A percentile compares a stretch with the other conserved stretches of the same genome.
phyloP scores from a whole-genome alignment of 2,888 invertebrate species.

The Anaspis maculata region DNA sequence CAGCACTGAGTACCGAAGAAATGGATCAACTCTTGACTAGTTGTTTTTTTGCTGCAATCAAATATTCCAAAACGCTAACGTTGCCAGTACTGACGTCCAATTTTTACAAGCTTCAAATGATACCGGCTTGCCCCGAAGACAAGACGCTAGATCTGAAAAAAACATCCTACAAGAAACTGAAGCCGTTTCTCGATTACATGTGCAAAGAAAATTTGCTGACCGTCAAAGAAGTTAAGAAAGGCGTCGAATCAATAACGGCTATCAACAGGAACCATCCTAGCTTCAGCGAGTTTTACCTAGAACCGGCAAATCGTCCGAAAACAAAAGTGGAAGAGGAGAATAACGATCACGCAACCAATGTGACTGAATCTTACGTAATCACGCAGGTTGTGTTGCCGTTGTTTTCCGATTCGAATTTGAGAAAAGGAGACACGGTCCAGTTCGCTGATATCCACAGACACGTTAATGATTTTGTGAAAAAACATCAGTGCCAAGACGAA shows the following conservation, averaged over 20 bases:
- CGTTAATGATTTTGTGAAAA: constrained; percentile 64
- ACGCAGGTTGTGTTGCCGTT: constrained; percentile 58
- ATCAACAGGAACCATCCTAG: constrained; percentile 55
- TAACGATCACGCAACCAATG: constrained; percentile 42
- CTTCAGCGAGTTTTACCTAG: constrained; percentile 43
- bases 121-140: constrained; percentile 57
- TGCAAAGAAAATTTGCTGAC: constrained; percentile 54
- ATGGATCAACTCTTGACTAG: constrained; percentile 68
- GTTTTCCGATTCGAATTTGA: constrained; percentile 41
- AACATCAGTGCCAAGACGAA: constrained; percentile 48
- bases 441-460: constrained; percentile 55
- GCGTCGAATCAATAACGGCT: constrained; percentile 69
- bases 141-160: constrained; percentile 76
- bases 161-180: constrained; percentile 80
- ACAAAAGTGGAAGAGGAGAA: constrained; percentile 20
- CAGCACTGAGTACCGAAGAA: constrained; percentile 35
- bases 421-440: constrained; percentile 32
- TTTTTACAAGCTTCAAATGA: constrained; percentile 65
- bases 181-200: constrained; percentile 76
- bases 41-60: constrained; percentile 73
- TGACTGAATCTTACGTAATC: constrained; percentile 61
- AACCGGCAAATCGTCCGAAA: constrained; percentile 30
- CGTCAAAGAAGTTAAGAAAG: constrained; percentile 62
- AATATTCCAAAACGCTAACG: constrained; percentile 60
- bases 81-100: constrained; percentile 75